A percentile compares a stretch with the other conserved stretches of the same genome.
These are phyloP conservation scores for Noctua janthe DNA, from an alignment of 2,888 invertebrate genomes.

Conservation along the genomic window DNA sequence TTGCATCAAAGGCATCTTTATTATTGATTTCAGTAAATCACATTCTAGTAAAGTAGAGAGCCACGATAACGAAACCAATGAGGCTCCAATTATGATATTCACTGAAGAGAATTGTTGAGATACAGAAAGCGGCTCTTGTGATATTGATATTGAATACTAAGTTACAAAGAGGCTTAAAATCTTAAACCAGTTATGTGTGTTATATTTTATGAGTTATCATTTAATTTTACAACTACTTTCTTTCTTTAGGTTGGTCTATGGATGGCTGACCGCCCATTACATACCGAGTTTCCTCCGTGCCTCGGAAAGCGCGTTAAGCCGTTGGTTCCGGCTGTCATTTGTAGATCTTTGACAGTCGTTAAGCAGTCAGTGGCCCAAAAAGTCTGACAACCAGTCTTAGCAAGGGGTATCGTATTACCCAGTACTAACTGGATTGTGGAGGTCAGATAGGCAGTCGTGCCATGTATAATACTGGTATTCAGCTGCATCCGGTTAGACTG, in stretches of 20 bases:
- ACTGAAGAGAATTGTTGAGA: conserved; percentile 34
- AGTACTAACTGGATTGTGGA: too few relatives aligned
- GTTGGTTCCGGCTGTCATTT: too few relatives aligned
- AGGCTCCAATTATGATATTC: conserved; percentile 15
- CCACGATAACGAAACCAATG: conserved; percentile 11
- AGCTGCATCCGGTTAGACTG: too few relatives aligned
- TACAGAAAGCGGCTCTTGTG: conserved; percentile 25
- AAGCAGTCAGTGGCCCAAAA: too few relatives aligned
- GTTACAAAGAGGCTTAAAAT: conserved; percentile 15
- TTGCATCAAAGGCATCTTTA: conserved; percentile 20
- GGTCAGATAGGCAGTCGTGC: too few relatives aligned
- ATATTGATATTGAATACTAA: conserved; percentile 23
- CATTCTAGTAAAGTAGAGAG: conserved; percentile 25
- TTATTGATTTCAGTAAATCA: conserved; percentile 24
- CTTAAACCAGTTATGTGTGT: background rate
- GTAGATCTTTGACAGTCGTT: too few relatives aligned
- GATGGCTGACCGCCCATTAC: too few relatives aligned
- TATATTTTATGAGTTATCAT: conserved; percentile 22
- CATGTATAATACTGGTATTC: too few relatives aligned
- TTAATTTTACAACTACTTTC: conserved; percentile 19
- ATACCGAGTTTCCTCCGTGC: too few relatives aligned
- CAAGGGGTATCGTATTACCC: too few relatives aligned
- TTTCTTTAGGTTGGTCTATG: background rate
- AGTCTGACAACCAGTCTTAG: too few relatives aligned
- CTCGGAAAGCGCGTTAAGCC: too few relatives aligned